These are phyloP conservation scores for Aphaenogaster floridana DNA, from an alignment of 1,140 invertebrate species.

Conservation along the genomic window DNA sequence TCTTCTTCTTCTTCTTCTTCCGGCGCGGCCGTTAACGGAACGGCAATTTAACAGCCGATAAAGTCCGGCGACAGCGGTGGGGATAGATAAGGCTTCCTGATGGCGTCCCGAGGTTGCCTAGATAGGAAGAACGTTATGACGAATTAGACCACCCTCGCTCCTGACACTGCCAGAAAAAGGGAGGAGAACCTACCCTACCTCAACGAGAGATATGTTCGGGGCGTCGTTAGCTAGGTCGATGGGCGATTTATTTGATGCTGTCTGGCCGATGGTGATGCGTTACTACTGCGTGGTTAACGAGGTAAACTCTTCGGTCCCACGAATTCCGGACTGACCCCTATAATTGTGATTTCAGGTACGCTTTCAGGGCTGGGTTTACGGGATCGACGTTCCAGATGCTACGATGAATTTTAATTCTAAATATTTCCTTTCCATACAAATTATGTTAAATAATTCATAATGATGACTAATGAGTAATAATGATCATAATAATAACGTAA, in stretches of 20 bases:
- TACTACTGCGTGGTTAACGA: slow-evolving; percentile 45
- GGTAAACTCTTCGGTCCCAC: slow-evolving; percentile 20
- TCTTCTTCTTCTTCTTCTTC: slow-evolving; percentile 23
- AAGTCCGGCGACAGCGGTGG: slow-evolving; percentile 53
- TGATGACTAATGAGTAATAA: background rate
- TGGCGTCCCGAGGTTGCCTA: slow-evolving; percentile 67
- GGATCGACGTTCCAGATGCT: background rate
- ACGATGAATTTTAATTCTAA: background rate
- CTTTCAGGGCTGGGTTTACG: background rate
- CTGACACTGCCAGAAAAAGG: slow-evolving; percentile 71
- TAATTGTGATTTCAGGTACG: slow-evolving; percentile 23
- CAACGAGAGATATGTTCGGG: slow-evolving; percentile 80
- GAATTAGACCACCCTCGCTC: slow-evolving; percentile 80
- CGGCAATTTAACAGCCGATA: slow-evolving; percentile 78
- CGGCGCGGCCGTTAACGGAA: slow-evolving; percentile 63
- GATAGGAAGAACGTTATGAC: slow-evolving; percentile 80
- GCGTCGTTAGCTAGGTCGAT: slow-evolving; percentile 77
- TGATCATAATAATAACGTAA: background rate
- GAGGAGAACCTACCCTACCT: slow-evolving; percentile 75
- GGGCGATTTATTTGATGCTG: slow-evolving; percentile 58
- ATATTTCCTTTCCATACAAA: background rate
- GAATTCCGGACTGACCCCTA: background rate
- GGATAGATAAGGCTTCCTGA: slow-evolving; percentile 52
- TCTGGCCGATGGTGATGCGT: slow-evolving; percentile 44
- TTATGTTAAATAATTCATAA: background rate